Percentiles rank a stretch among this genome's conserved stretches.
Evolutionary conservation across 2,797 vertebrate genomes (phyloP).

Genomic region (Propithecus deckenii): DNA sequence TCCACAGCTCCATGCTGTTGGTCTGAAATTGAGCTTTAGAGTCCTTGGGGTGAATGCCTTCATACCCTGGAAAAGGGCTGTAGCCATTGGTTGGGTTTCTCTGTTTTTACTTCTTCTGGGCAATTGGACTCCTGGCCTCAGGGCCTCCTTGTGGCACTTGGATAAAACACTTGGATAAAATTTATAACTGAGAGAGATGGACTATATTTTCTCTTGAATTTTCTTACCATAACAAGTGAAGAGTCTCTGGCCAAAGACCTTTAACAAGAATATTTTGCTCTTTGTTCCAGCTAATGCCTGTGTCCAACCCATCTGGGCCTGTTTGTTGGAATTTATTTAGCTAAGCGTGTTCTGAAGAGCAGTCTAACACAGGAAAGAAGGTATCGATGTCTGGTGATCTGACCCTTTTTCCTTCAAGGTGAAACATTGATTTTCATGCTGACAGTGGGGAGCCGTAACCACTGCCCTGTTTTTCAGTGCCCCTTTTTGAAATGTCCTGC

Average conservation of each 20-base stretch:
- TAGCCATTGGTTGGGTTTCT: not conserved
- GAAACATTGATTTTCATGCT: slow-evolving; percentile 52
- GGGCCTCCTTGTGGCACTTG: not conserved
- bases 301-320: not conserved
- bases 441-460: not conserved
- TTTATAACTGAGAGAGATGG: not conserved
- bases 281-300: not conserved
- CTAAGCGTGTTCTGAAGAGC: slow-evolving; percentile 4
- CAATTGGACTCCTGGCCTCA: not conserved
- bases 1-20: not conserved
- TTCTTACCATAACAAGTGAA: not conserved
- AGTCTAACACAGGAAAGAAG: slow-evolving; percentile 6
- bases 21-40: not conserved
- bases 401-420: not conserved
- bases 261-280: not conserved
- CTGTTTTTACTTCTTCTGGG: not conserved
- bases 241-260: not conserved
- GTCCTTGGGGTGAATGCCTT: not conserved
- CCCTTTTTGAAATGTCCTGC: not conserved
- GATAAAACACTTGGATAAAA: slow-evolving; percentile 26
- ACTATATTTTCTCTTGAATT: slow-evolving; percentile 22
- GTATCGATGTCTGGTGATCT: slow-evolving; percentile 5
- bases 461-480: not conserved
- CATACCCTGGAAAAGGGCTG: not conserved
- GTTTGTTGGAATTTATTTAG: not conserved